Evolutionary conservation across 1,140 invertebrate species (phyloP), one percentile per base, ranked within the genome.

Genomic region (Trachymyrmex septentrionalis): DNA sequence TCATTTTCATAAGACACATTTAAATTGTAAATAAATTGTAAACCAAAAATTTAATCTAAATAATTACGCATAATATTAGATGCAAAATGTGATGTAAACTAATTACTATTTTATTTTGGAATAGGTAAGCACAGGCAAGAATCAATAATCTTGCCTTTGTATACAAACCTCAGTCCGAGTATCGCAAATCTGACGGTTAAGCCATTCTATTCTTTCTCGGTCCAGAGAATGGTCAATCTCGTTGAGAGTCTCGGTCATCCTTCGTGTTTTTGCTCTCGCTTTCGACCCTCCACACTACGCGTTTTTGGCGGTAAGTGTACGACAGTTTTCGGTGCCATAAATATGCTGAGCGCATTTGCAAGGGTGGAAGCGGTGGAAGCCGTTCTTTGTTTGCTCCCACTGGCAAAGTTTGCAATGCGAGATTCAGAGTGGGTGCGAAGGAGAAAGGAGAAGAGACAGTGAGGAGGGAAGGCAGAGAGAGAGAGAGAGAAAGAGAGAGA

Each of bases 331-430:
- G 75, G 57, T 38, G 77, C 78, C 88, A 90, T 92, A 92, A 91
- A 92, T 90, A 92, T 90, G 91, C 91, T 91, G 50, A 76, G 82
- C 87, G 87, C 85, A 81, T 86, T 91, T 87, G 84, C 64, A 86
- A 69, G 90, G 90, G 75, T 84, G 85, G 76, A 80, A 86, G 59
- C 61, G 90, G 75, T 84, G 85, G 76, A 80, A 86, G 59, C 57
- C 38, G 61, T 59, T 90, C 90, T 91, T 91, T 92, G 91, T 92
- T 90, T 86, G 87, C 48, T 71, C 53, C 76, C 10, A 24, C 69
- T 59, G 57, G 61, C 34, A 72, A 90, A 91, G 66, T 87, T 87
- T 64, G 81, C 59, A 53, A 67, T 38, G 30, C 48, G 63, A 30
- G 48, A 80, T 69, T 34, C 63, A 67, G 53, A 53, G 85, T 44